Evolutionary conservation across 2,113 vertebrate genomes (phyloP).

Genomic region (Pomatostomus ruficeps): DNA sequence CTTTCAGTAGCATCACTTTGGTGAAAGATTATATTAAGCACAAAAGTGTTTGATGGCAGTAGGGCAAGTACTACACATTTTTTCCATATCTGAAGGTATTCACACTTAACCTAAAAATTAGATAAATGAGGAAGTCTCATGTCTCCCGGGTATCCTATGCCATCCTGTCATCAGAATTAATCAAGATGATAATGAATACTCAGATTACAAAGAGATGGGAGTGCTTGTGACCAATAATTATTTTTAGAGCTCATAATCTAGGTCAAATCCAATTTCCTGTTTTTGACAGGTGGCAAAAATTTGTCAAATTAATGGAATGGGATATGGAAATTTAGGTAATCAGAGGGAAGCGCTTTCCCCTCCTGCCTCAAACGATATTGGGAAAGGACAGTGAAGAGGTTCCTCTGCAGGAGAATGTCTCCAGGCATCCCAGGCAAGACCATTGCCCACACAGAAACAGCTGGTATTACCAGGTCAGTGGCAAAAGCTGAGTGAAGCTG

Average conservation of each 20-base stretch:
- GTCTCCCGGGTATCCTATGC: constrained; percentile 54
- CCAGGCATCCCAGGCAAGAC: background rate
- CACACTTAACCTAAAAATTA: constrained; percentile 57
- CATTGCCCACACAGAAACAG: background rate
- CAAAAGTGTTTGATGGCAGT: constrained; percentile 37
- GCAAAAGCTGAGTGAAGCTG: background rate
- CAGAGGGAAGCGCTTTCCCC: background rate
- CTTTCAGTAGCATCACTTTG: background rate
- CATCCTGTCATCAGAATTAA: constrained; percentile 56
- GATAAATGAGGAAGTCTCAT: constrained; percentile 56
- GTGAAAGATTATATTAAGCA: background rate
- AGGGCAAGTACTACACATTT: constrained; percentile 39
- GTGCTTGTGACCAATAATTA: constrained; percentile 68
- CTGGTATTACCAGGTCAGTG: background rate
- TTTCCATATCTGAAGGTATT: constrained; percentile 66
- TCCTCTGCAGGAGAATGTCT: background rate
- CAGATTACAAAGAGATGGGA: constrained; percentile 72
- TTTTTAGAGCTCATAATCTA: constrained; percentile 70
- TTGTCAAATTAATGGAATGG: constrained; percentile 47
- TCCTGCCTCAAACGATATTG: background rate
- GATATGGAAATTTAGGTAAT: constrained; percentile 12
- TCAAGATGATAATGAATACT: constrained; percentile 70
- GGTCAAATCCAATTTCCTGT: constrained; percentile 73
- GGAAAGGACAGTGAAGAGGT: background rate
- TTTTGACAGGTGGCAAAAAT: constrained; percentile 65